Conservation (phyloP, 2,888 invertebrate species). For the Neoscelio sp. region DNA sequence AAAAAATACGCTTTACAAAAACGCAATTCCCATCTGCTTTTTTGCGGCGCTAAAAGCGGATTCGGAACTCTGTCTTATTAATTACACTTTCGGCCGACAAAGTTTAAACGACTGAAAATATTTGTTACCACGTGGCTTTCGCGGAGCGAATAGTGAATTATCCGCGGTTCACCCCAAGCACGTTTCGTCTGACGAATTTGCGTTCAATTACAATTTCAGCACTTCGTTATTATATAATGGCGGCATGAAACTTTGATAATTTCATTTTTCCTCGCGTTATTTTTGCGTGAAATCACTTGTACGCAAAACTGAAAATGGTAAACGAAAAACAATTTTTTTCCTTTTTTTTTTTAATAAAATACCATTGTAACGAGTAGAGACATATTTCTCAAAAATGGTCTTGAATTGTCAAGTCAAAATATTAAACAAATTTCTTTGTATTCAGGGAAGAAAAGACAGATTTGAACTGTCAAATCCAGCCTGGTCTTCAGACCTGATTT, state of each 20-base stretch:
- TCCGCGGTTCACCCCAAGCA: conserved; percentile 59
- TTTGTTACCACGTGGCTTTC: conserved; percentile 57
- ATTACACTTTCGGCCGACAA: conserved; percentile 58
- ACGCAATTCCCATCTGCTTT: conserved; percentile 3
- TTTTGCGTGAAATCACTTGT: too few species aligned
- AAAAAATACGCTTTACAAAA: conserved; percentile 13
- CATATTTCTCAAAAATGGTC: too few species aligned
- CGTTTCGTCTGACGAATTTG: conserved; percentile 58
- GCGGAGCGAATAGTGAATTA: conserved; percentile 56
- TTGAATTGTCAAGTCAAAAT: too few species aligned
- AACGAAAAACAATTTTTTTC: too few species aligned
- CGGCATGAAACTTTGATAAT: conserved; percentile 31
- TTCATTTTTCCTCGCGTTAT: conserved; percentile 20
- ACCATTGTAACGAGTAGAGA: too few species aligned
- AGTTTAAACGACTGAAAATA: conserved; percentile 67
- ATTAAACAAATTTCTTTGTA: too few species aligned
- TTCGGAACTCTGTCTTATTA: conserved; percentile 60
- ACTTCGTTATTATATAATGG: conserved; percentile 45
- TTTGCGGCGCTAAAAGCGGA: conserved; percentile 36
- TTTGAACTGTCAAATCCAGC: too few species aligned
- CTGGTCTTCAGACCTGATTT: too few species aligned
- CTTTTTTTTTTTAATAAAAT: too few species aligned
- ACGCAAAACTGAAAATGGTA: too few species aligned
- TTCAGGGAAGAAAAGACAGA: too few species aligned
- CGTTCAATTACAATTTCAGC: conserved; percentile 62